Percentiles rank a stretch among this genome's conserved stretches.
phyloP scores from a whole-genome alignment of 2,113 vertebrate genomes.

The Hyla sarda region DNA sequence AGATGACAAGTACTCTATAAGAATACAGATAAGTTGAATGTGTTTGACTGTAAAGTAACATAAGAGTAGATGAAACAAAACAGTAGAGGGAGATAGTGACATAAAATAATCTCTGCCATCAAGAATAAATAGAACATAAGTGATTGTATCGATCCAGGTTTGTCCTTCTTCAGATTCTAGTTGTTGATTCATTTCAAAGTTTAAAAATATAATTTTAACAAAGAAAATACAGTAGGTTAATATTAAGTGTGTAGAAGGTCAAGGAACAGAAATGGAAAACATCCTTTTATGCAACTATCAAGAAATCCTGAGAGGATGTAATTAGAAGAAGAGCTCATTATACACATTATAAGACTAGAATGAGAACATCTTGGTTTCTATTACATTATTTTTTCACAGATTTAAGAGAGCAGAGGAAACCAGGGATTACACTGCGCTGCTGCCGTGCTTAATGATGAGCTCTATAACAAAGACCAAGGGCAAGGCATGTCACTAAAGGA shows the following conservation, averaged over 20 bases:
- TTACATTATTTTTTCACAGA: not conserved
- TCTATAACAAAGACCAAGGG: not conserved
- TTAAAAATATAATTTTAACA: not conserved
- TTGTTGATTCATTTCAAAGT: not conserved
- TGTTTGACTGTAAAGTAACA: not conserved
- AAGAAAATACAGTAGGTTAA: not conserved
- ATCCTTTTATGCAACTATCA: not conserved
- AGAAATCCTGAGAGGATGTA: conserved; percentile 17
- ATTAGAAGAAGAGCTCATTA: conserved; percentile 34
- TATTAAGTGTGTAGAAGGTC: conserved; percentile 10
- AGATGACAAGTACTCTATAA: too few species aligned
- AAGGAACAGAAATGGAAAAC: not conserved
- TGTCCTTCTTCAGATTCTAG: not conserved
- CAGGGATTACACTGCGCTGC: not conserved
- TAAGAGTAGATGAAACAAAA: too few species aligned
- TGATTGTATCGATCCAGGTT: not conserved
- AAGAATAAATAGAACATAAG: not conserved
- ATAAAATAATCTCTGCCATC: too few species aligned
- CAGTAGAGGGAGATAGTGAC: too few species aligned
- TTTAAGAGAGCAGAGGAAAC: not conserved
- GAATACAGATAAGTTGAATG: too few species aligned
- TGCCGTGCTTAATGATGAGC: not conserved
- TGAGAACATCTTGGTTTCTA: conserved; percentile 19
- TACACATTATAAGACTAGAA: not conserved
- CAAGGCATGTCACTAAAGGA: not conserved